These are phyloP conservation scores for Drosophila ohnishii DNA, from an alignment of 1,140 invertebrate genomes.

Conservation along the genomic window DNA sequence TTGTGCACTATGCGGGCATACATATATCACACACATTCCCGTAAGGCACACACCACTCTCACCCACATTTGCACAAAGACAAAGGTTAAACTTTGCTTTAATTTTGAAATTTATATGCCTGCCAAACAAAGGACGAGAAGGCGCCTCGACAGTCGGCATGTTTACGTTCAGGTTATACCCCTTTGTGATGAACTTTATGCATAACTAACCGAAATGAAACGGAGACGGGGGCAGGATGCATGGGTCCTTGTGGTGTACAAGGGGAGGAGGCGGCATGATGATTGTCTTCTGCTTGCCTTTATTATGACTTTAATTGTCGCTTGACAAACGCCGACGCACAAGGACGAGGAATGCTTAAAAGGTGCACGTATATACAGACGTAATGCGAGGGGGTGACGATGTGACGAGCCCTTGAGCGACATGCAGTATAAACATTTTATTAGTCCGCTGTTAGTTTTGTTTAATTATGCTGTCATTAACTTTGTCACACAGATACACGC, in stretches of 20 bases:
- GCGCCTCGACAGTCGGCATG: slow-evolving; percentile 27
- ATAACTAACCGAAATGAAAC: slow-evolving; percentile 49
- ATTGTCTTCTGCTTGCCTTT: slow-evolving; percentile 60
- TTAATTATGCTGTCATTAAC: slow-evolving; percentile 81
- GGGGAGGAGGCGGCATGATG: slow-evolving; percentile 16
- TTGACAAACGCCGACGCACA: slow-evolving; percentile 47
- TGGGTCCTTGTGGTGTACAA: neutral
- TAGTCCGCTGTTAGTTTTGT: slow-evolving; percentile 79
- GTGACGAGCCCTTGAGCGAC: slow-evolving; percentile 48
- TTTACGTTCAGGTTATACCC: slow-evolving; percentile 46
- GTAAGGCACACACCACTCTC: neutral
- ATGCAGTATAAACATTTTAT: slow-evolving; percentile 72
- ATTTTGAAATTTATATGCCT: slow-evolving; percentile 54
- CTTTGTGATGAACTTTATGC: slow-evolving; percentile 64
- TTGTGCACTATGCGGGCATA: slow-evolving; percentile 24
- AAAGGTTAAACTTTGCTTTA: slow-evolving; percentile 59
- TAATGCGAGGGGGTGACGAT: slow-evolving; percentile 9
- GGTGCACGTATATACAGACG: neutral
- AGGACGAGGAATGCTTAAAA: slow-evolving; percentile 10
- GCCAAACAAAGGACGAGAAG: slow-evolving; percentile 30
- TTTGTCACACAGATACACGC: slow-evolving; percentile 63
- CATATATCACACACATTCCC: slow-evolving; percentile 7
- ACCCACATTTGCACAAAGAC: slow-evolving; percentile 24
- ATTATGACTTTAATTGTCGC: slow-evolving; percentile 73
- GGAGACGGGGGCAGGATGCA: neutral